Percentiles rank a stretch among this genome's conserved stretches.
Evolutionary conservation across 2,113 vertebrate species (phyloP).

Genomic region (Pangasianodon gigas): DNA sequence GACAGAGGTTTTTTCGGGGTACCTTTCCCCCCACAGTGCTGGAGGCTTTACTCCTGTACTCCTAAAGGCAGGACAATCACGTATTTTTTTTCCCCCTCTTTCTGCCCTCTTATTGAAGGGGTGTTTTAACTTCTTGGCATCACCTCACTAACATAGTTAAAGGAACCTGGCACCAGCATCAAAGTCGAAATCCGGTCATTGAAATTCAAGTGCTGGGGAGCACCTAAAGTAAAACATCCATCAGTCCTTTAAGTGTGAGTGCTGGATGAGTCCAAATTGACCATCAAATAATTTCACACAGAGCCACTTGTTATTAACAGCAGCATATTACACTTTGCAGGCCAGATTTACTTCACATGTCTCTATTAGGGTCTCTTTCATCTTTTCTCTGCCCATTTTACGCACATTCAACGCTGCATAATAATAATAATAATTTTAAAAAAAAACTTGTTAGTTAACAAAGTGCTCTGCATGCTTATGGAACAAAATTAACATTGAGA

Average conservation of each 20-base stretch:
- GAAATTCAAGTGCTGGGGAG: constrained; percentile 70
- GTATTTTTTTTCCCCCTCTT: constrained; percentile 31
- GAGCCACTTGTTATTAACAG: constrained; percentile 43
- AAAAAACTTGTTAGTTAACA: neutral
- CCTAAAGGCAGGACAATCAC: constrained; percentile 30
- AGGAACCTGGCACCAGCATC: constrained; percentile 76
- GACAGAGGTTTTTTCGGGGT: constrained; percentile 3
- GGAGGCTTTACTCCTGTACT: constrained; percentile 14
- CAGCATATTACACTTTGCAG: constrained; percentile 2
- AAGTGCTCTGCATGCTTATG: neutral
- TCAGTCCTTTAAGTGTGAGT: constrained; percentile 36
- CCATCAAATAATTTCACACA: constrained; percentile 49
- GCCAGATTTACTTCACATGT: constrained; percentile 36
- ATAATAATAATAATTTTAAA: neutral
- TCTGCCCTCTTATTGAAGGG: constrained; percentile 56
- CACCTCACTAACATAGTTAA: constrained; percentile 62
- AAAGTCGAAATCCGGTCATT: constrained; percentile 80
- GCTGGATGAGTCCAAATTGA: constrained; percentile 37
- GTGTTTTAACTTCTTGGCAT: constrained; percentile 64
- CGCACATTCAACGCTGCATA: neutral
- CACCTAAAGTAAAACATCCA: constrained; percentile 15
- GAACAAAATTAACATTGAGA: neutral
- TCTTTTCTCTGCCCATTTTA: neutral
- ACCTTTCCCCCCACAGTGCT: constrained; percentile 8
- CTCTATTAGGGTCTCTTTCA: constrained; percentile 28